Conservation (phyloP, 2,797 vertebrate genomes). For the Sphenodon punctatus region DNA sequence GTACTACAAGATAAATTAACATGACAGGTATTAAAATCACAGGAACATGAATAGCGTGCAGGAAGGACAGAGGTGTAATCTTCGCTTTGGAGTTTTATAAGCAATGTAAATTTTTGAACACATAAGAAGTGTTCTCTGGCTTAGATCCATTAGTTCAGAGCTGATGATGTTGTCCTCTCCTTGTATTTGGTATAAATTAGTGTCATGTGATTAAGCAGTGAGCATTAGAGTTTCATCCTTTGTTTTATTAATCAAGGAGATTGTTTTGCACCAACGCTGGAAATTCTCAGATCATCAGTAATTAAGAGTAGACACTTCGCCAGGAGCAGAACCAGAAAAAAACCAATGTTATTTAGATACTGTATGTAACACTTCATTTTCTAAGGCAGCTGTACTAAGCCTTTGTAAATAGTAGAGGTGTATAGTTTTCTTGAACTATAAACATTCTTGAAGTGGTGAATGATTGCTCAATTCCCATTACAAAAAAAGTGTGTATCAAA, state of each 20-base stretch:
- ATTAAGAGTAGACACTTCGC: neutral
- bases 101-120: neutral
- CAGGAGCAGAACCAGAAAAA: neutral
- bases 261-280: neutral
- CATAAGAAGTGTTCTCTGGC: neutral
- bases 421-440: neutral
- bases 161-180: neutral
- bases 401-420: accelerated
- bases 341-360: neutral
- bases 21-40: neutral
- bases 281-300: neutral
- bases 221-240: neutral
- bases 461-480: neutral
- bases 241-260: neutral
- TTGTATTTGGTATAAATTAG: neutral
- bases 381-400: neutral
- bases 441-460: neutral
- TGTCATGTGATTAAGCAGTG: accelerated
- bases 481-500: neutral
- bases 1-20: neutral
- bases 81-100: neutral
- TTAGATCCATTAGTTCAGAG: neutral
- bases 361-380: neutral
- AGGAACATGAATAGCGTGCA: neutral
- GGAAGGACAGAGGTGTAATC: neutral